Base-by-base conservation (phyloP, 2,113 vertebrate genomes). In the Variabilichromis moorii region DNA sequence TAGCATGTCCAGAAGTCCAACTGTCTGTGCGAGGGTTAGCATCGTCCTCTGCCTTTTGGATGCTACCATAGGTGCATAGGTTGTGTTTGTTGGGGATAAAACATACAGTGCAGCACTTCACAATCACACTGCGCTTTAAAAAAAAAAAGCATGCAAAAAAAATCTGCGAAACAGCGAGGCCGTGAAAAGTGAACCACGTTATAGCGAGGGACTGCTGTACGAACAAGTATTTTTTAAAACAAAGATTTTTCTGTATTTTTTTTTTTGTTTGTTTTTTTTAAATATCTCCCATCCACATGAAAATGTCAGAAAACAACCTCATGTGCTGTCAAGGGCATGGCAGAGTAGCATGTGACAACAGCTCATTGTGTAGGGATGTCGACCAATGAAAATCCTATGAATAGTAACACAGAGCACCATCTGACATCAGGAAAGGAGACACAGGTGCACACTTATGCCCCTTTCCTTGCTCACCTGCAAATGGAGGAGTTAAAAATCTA, bases 41-140 rank as follows among this genome's bases (percentile, higher is more conserved):
- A 59, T 59, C 0, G 1, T 9, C 3, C 26, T 59, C 55, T 17
- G 26, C 55, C 26, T 9, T 59, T 59, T 59, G 14, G 26, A 1
- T 28, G 26, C 26, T 59, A 59, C 26, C 13, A 57, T 26, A 57
- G 7, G 7, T 57, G 24, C 24, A 31, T 31, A 28, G 28, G 13
- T 57, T 57, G 24, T 26, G 54, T 57, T 28, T 57, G 54, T 57
- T 57, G 12, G 54, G 4, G 24, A 57, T 14, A 57, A 57, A 57
- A 57, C 3, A 28, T 28, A 14, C 54, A 57, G 24, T 28, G 1
- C 24, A 57, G 24, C 24, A 26, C 24, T 57, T 57, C 54, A 57
- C 12, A 57, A 28, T 28, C 54, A 16, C 54, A 57, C 3, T 26
- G 55, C 2, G 0, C 14, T 59, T 3, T 9, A 0, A 9, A 17